Evolutionary conservation across 1,140 invertebrate genomes (phyloP), one percentile per base, ranked within the genome.

Genomic region (Drosophila bipectinata): DNA sequence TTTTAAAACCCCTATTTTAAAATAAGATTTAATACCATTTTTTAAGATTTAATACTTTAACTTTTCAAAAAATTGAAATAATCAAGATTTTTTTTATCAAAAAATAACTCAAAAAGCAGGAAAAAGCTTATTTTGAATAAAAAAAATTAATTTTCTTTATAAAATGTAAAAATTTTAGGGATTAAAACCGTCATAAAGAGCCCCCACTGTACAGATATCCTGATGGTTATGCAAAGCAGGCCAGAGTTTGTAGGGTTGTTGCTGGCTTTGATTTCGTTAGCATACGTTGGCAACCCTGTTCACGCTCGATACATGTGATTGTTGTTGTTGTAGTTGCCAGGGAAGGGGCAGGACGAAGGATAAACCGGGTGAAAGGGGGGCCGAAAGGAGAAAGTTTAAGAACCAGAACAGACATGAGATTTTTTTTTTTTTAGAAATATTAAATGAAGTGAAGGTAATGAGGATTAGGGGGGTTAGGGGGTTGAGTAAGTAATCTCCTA

Each of bases 201-300:
- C 8, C 18, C 9, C 18, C 18, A 47, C 44, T 34, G 39, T 52
- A 51, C 28, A 24, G 14, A 55, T 32, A 72, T 73, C 72, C 72
- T 75, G 72, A 39, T 49, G 62, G 82, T 85, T 85, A 85, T 85
- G 82, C 82, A 85, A 85, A 85, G 81, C 78, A 85, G 82, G 74
- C 51, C 47, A 28, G 62, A 75, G 79, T 59, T 69, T 63, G 41
- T 75, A 84, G 80, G 71, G 80, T 82, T 83, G 75, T 67, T 56
- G 60, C 60, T 66, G 41, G 76, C 75, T 82, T 72, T 82, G 79
- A 82, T 82, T 82, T 79, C 52, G 59, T 67, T 77, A 60, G 47
- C 55, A 52, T 54, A 41, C 62, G 14, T 12, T 68, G 63, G 60
- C 75, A 83, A 83, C 79, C 63, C 79, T 82, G 72, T 32, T 34